Conservation (phyloP, 92 coral and sea anemone genomes). For the Heliopora coerulea region DNA sequence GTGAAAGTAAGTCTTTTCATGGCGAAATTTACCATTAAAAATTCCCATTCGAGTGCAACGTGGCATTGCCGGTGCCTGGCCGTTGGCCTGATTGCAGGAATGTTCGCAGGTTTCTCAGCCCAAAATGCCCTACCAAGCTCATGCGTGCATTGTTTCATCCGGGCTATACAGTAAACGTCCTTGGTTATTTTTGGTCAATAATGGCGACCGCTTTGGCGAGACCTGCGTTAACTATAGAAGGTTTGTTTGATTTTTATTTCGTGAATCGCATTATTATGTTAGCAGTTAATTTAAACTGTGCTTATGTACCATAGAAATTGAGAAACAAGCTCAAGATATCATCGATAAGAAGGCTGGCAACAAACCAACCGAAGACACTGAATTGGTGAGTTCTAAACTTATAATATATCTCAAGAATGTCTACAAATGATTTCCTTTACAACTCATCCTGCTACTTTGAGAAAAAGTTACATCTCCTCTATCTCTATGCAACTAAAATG, state of each 20-base stretch:
- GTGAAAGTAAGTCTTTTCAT: no score
- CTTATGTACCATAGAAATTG: constrained; percentile 4
- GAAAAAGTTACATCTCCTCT: no score
- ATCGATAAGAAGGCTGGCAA: constrained; percentile 29
- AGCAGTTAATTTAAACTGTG: neutral
- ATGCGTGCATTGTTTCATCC: constrained; percentile 12
- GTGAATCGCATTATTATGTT: neutral
- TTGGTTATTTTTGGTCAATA: neutral
- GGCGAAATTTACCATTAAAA: no score
- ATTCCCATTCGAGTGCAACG: no score
- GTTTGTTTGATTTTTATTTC: constrained; percentile 12
- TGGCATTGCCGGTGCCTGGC: no score
- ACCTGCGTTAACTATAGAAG: constrained; percentile 37
- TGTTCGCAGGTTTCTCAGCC: neutral
- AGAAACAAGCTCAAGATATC: constrained; percentile 36
- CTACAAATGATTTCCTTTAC: no score
- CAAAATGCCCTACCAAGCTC: neutral
- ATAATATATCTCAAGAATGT: no score
- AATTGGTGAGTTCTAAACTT: constrained; percentile 22
- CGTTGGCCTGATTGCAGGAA: no score
- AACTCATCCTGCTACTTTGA: no score
- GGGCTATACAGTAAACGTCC: neutral
- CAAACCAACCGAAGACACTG: constrained; percentile 26
- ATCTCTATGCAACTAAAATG: no score
- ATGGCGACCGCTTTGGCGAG: constrained; percentile 30